These are phyloP conservation scores for Epizoanthus ramosus DNA, from an alignment of 92 coral and sea anemone genomes.

Conservation along the genomic window DNA sequence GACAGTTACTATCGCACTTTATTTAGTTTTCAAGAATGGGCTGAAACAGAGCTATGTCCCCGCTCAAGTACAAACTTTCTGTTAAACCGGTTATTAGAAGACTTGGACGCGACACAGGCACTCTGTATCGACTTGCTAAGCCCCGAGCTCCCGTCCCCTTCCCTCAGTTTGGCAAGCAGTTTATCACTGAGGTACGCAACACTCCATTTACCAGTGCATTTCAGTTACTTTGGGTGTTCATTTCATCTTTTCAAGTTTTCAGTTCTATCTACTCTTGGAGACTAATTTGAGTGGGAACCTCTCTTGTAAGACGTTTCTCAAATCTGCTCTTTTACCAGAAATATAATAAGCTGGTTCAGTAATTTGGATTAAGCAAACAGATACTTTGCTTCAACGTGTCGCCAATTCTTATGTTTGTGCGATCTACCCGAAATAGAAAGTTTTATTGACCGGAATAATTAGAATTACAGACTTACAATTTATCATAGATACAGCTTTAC, in stretches of 20 bases:
- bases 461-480: no score
- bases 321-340: no score
- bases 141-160: conserved; percentile 60
- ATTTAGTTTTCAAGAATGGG: conserved; percentile 45
- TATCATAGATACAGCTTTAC: no score
- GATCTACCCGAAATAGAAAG: no score
- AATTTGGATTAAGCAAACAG: no score
- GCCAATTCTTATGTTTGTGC: no score
- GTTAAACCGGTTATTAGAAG: conserved; percentile 79
- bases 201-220: conserved; percentile 27
- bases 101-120: conserved; percentile 73
- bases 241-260: conserved; percentile 11
- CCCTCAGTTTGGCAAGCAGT: conserved; percentile 72
- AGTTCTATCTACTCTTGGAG: no score
- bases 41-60: conserved; percentile 44
- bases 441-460: no score
- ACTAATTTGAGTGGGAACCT: neutral
- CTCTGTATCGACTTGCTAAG: conserved; percentile 37
- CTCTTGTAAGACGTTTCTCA: neutral
- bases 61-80: conserved; percentile 64
- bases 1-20: conserved; percentile 43
- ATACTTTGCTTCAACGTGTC: no score
- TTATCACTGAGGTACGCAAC: conserved; percentile 70
- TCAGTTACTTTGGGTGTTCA: conserved; percentile 11
- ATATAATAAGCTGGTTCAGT: no score